Evolutionary conservation across 2,113 vertebrate species (phyloP), one percentile per base, ranked within the genome.

Genomic region (Daboia siamensis): DNA sequence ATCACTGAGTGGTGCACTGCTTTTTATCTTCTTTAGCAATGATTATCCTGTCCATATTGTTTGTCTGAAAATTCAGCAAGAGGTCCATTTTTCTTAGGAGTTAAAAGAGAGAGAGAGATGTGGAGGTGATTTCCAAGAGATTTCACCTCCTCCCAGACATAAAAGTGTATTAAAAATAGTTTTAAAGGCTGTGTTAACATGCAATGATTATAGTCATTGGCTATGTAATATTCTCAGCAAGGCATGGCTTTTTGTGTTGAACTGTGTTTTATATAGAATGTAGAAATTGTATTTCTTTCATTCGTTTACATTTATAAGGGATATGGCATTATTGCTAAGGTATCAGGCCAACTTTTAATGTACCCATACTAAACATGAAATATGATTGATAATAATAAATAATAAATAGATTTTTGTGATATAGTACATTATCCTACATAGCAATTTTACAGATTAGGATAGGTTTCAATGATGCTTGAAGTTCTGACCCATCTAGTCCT

Each of bases 101-200:
- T 88, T 92, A 10, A 15, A 46, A 74, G 44, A 80, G 57, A 44
- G 51, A 29, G 9, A 52, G 17, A 85, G 20, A 86, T 87, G 29
- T 61, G 2, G 8, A 15, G 48, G 33, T 10, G 26, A 57, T 85
- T 92, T 52, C 87, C 61, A 86, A 24, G 29, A 0, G 3, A 15
- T 15, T 90, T 64, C 29, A n/a, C 29, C 52, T 88, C 61, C 52
- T 95, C 93, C 91, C 90, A 93, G 93, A 93, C 1, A 7, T 57
- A 89, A 90, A 93, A 94, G 29, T 17, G 88, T 90, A 90, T 74
- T 33, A 91, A 93, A 89, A 93, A 90, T 54, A 91, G 93, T 93
- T 91, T 94, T 94, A 95, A 94, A 90, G 93, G 11, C 33, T 93
- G n/a, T 89, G 64, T 94, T 95, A 95, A 93, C 92, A 74, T 94